These are phyloP conservation scores for Lacanobia oleracea DNA, from an alignment of 2,888 invertebrate genomes.

Conservation along the genomic window DNA sequence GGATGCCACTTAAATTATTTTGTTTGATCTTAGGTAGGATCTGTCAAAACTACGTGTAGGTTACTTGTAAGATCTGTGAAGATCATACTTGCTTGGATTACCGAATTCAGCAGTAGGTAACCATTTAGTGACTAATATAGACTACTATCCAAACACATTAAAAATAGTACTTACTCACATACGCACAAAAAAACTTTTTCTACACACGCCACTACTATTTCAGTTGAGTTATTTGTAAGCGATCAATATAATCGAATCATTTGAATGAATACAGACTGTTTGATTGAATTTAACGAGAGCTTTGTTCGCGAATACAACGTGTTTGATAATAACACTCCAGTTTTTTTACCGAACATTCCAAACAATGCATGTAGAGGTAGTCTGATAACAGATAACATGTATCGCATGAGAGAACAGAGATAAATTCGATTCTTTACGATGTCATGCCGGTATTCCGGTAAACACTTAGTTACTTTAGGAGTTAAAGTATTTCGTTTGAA, in stretches of 20 bases:
- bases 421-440: constrained; percentile 55
- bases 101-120: background rate
- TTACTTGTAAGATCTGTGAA: background rate
- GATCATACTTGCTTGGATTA: background rate
- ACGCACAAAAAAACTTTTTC: constrained; percentile 36
- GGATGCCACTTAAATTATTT: background rate
- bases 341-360: constrained; percentile 48
- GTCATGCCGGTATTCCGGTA: constrained; percentile 25
- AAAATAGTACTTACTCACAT: constrained; percentile 65
- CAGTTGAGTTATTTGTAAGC: constrained; percentile 31
- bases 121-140: constrained; percentile 1
- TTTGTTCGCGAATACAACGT: constrained; percentile 43
- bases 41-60: background rate
- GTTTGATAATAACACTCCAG: constrained; percentile 52
- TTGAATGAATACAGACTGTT: constrained; percentile 16
- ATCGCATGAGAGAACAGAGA: constrained; percentile 61
- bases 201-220: constrained; percentile 48
- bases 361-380: constrained; percentile 56
- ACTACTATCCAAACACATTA: constrained; percentile 32
- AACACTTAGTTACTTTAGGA: constrained; percentile 28
- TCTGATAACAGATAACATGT: constrained; percentile 68
- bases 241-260: constrained; percentile 40
- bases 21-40: background rate
- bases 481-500: constrained; percentile 37
- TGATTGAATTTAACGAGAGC: constrained; percentile 37